Conservation (phyloP, 2,888 invertebrate species). For the Cephus pygmeus region DNA sequence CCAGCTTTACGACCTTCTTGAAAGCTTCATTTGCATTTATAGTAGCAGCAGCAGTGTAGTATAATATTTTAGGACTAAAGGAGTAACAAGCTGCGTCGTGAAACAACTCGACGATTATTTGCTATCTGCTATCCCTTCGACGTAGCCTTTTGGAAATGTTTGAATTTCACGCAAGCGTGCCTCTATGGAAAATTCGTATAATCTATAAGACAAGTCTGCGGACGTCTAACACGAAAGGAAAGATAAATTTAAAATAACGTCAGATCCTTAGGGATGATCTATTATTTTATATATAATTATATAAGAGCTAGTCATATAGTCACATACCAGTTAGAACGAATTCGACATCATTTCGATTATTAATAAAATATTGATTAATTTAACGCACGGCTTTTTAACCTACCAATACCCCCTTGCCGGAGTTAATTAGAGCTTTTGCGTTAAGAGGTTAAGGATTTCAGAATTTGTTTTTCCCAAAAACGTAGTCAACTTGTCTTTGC, state of each 20-base stretch:
- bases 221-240: background rate
- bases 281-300: background rate
- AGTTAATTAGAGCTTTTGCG: too few species aligned
- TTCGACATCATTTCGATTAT: background rate
- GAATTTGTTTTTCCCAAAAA: background rate
- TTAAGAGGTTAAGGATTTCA: background rate
- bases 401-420: too few species aligned
- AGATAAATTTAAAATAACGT: background rate
- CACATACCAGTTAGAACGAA: background rate
- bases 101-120: background rate
- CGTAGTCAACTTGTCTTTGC: background rate
- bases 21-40: conserved; percentile 13
- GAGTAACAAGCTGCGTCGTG: conserved; percentile 4
- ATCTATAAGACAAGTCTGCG: background rate
- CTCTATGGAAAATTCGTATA: background rate
- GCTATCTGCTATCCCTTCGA: background rate
- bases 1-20: background rate
- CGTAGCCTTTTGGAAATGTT: background rate
- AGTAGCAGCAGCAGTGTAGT: background rate
- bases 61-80: background rate
- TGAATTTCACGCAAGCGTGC: background rate
- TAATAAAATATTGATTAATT: background rate
- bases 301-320: background rate
- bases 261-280: background rate
- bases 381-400: too few species aligned